Evolutionary conservation across 2,113 vertebrate genomes (phyloP), one percentile per base, ranked within the genome.

Genomic region (Hydropotes inermis): DNA sequence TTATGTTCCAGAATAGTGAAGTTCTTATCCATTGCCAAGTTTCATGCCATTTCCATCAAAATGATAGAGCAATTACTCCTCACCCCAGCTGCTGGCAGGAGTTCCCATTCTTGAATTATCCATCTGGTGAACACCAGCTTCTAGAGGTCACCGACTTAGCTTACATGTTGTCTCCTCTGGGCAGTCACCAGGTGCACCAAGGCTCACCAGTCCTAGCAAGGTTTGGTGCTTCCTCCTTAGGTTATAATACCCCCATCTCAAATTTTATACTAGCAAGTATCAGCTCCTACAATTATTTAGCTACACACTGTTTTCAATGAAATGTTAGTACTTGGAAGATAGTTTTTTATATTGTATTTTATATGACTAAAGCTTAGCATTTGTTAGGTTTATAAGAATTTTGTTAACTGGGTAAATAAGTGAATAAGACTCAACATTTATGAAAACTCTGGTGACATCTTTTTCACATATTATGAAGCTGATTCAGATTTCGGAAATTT

Each of bases 381-480:
- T 76, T n/a, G 36, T 11, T 61, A 95, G 7, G 2, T 47, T 91
- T 54, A 47, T 76, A 61, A 81, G 36, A 96, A 88, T 1, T 79
- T 15, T 57, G n/a, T 55, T 84, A 60, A 70, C 28, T 57, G 15
- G 70, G 28, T 78, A 94, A 79, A 91, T 89, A 27, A 74, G 57
- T 88, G 8, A 94, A 79, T 15, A 52, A 78, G n/a, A 94, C 23
- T 45, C 13, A 90, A 43, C 36, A 84, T 39, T 89, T 8, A 84
- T 50, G 4, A 61, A 90, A 54, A 47, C 5, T 7, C n/a, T 43
- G 19, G 25, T 23, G 17, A 2, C 6, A 92, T 21, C 3, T 64
- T 97, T 55, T 92, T 28, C 12, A 90, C 5, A 52, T 83, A 47
- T 52, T 64, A 43, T 91, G 17, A 91, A 88, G 43, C 17, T 58